Conservation (phyloP, 2,797 vertebrate genomes). For the Clarias laeviceps region DNA sequence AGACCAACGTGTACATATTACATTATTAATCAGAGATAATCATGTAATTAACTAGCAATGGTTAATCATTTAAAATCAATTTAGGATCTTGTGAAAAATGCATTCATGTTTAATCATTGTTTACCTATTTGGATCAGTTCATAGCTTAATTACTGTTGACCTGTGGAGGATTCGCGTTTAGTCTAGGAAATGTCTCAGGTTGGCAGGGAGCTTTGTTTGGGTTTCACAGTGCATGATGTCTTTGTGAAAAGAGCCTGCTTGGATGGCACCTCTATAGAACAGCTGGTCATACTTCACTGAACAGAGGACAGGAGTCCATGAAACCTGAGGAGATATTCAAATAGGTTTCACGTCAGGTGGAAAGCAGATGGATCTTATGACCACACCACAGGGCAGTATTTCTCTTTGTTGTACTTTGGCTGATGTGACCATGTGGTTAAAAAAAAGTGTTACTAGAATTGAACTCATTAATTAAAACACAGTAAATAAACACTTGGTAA, state of each 20-base stretch:
- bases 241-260: neutral
- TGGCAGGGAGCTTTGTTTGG: neutral
- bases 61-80: neutral
- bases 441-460: neutral
- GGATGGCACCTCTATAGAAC: neutral
- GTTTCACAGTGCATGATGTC: neutral
- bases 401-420: neutral
- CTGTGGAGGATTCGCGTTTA: neutral
- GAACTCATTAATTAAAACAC: neutral
- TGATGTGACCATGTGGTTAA: neutral
- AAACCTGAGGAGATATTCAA: constrained; percentile 15
- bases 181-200: neutral
- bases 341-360: constrained; percentile 1
- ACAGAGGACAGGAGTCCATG: constrained; percentile 1
- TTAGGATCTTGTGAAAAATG: neutral
- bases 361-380: constrained; percentile 7
- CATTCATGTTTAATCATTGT: neutral
- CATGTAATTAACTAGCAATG: neutral
- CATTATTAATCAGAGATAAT: neutral
- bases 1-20: neutral
- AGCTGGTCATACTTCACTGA: constrained; percentile 8
- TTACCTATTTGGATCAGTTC: neutral
- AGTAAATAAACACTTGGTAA: neutral
- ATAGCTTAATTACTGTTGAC: neutral
- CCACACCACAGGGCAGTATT: neutral